These are phyloP conservation scores for Argynnis bischoffii DNA, from an alignment of 2,888 invertebrate genomes.

Conservation along the genomic window DNA sequence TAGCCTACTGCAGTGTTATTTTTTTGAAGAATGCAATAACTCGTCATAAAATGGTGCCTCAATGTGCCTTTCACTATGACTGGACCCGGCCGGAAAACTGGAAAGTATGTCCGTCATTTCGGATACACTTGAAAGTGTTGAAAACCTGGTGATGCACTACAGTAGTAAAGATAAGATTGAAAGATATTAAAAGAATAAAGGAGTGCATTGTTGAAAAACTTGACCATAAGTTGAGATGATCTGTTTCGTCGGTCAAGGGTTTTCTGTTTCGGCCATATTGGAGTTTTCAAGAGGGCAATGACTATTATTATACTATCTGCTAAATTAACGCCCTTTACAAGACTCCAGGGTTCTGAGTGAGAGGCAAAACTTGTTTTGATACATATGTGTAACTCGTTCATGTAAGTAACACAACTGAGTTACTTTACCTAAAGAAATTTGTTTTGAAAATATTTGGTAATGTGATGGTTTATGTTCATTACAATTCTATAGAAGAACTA, in stretches of 20 bases:
- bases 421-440: constrained; percentile 53
- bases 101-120: constrained; percentile 78
- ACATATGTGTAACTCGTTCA: constrained; percentile 76
- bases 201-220: constrained; percentile 81
- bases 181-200: constrained; percentile 47
- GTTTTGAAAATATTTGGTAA: constrained; percentile 23
- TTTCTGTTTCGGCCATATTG: constrained; percentile 80
- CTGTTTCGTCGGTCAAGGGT: constrained; percentile 78
- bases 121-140: constrained; percentile 79
- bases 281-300: constrained; percentile 74
- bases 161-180: constrained; percentile 47
- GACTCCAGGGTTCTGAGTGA: constrained; percentile 82
- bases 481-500: constrained; percentile 17
- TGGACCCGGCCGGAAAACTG: constrained; percentile 81
- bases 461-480: constrained; percentile 42
- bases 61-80: constrained; percentile 79
- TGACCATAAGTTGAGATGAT: constrained; percentile 74
- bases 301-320: constrained; percentile 49
- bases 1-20: constrained; percentile 69
- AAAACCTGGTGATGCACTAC: constrained; percentile 82
- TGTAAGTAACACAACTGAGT: constrained; percentile 78
- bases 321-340: constrained; percentile 65
- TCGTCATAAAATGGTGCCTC: constrained; percentile 82
- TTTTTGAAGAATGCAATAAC: constrained; percentile 80
- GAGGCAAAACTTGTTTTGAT: constrained; percentile 73